Conservation (phyloP, 2,888 invertebrate species). For the Coremacera marginata region DNA sequence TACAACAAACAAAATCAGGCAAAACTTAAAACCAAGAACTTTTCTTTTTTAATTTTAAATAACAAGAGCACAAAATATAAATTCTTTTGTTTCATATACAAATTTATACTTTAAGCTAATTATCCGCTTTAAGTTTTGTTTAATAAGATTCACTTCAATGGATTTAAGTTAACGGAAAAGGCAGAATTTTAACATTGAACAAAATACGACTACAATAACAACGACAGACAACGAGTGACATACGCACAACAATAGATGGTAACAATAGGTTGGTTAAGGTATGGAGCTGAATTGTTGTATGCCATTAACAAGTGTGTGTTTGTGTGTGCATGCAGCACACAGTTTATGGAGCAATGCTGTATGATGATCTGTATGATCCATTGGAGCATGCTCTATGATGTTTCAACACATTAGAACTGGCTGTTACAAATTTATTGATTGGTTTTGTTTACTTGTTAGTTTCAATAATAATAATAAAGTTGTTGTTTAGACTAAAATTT, state of each 20-base stretch:
- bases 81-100: not conserved
- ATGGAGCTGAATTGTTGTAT: not conserved
- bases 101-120: not conserved
- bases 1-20: constrained; percentile 13
- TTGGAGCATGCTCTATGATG: not conserved
- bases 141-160: not conserved
- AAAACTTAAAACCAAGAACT: not conserved
- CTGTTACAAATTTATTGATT: not conserved
- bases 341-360: not conserved
- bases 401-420: not conserved
- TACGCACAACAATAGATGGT: not conserved
- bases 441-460: constrained; percentile 20
- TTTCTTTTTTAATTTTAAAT: not conserved
- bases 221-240: not conserved
- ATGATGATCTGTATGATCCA: too few relatives aligned
- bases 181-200: not conserved
- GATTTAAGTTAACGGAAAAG: not conserved
- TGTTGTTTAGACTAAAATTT: constrained; percentile 31
- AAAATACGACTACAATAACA: constrained; percentile 16
- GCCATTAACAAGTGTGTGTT: not conserved
- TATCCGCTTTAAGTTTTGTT: not conserved
- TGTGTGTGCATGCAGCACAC: too few relatives aligned
- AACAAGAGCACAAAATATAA: not conserved
- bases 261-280: constrained; percentile 8
- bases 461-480: not conserved